phyloP scores from a whole-genome alignment of 1,140 invertebrate genomes.

The Chionoecetes opilio region DNA sequence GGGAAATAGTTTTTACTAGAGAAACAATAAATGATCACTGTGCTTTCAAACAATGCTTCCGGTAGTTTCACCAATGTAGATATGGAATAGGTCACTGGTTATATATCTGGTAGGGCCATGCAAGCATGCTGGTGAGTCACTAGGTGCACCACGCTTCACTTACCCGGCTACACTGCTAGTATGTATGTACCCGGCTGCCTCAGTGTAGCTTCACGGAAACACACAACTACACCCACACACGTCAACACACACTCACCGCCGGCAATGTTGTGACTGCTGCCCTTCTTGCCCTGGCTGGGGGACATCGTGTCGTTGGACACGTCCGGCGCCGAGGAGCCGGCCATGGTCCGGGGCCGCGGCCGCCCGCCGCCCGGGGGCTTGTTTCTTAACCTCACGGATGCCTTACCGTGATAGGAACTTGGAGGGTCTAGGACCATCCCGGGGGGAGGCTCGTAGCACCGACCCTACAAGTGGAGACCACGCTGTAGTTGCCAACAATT shows the following conservation, averaged over 20 bases:
- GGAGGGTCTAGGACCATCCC: conserved; percentile 72
- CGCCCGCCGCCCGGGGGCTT: conserved; percentile 70
- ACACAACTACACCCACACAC: background rate
- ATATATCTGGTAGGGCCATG: conserved; percentile 64
- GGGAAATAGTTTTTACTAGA: background rate
- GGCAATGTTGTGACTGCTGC: conserved; percentile 80
- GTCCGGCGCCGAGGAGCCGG: conserved; percentile 66
- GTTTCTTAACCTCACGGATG: conserved; percentile 79
- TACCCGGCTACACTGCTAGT: conserved; percentile 43
- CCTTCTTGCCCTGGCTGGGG: conserved; percentile 74
- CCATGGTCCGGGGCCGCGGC: conserved; percentile 80
- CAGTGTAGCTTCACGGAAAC: background rate
- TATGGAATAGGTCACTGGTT: conserved; percentile 53
- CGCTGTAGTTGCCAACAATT: background rate
- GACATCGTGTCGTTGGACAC: conserved; percentile 44
- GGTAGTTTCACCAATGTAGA: conserved; percentile 28
- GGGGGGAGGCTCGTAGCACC: conserved; percentile 76
- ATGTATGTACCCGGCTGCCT: conserved; percentile 25
- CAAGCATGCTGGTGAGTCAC: conserved; percentile 65
- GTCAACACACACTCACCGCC: conserved; percentile 53
- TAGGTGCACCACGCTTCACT: conserved; percentile 32
- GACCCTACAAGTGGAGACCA: conserved; percentile 58
- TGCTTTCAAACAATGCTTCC: conserved; percentile 58
- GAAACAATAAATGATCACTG: background rate
- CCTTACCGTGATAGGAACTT: conserved; percentile 67